Base-by-base conservation (phyloP, 2,113 vertebrate genomes). In the Mandrillus leucophaeus region DNA sequence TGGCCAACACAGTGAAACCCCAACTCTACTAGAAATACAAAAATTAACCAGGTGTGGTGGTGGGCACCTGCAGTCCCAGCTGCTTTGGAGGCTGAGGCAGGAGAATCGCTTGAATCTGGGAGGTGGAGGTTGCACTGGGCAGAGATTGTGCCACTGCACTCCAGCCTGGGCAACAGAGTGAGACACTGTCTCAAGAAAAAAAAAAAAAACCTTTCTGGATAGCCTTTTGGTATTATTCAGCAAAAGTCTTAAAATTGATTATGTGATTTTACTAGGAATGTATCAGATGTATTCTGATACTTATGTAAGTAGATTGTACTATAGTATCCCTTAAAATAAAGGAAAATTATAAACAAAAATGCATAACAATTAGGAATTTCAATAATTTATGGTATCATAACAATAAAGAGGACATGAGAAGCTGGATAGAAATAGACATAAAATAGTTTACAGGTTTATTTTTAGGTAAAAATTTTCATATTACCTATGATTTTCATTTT, bases 401-500 rank as follows among this genome's bases (percentile, higher is more conserved):
- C 72, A 92, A 81, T 25, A 72, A 59, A 90, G 32, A 38, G 72
- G 16, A 87, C 25, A 32, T 30, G 5, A 92, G 18, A 82, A 87
- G 6, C 43, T 76, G 6, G 61, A 43, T 57, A 86, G 22, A 16
- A 92, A 90, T 57, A 64, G 22, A 40, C 2, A 79, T 8, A 86
- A 70, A 82, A 70, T 11, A 90, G 43, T 50, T 87, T 38, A 79
- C n/a, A 75, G 32, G 4, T 78, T 73, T 52, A 75, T 64, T 88
- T 97, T 61, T 45, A 91, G 17, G 17, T 83, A 48, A 45, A 80
- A 48, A 59, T 35, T 81, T 83, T 61, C 30, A 90, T 61, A 30
- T 32, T 82, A 90, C 45, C 32, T 66, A 25, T 75, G 64, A 83
- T 55, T 93, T 92, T 92, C 66, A 66, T 88, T 93, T 93, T 79